Conservation (phyloP, 2,113 vertebrate species). For the Uria lomvia region DNA sequence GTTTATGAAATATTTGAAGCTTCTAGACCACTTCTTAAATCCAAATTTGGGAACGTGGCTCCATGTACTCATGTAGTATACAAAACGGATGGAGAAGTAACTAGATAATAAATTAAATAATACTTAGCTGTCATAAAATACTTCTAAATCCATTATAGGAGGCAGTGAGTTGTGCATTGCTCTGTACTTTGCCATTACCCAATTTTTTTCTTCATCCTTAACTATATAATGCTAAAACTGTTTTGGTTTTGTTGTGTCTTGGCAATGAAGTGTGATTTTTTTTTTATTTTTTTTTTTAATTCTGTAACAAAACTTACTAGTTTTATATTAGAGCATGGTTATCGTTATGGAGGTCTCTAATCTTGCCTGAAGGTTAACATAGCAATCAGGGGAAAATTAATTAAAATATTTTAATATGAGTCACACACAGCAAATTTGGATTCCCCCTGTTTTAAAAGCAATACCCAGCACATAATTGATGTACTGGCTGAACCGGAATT, state of each 20-base stretch:
- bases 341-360: neutral
- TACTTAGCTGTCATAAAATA: neutral
- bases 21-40: neutral
- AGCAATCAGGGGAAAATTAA: neutral
- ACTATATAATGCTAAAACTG: neutral
- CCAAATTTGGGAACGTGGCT: neutral
- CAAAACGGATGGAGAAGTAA: neutral
- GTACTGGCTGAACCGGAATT: neutral
- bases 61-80: neutral
- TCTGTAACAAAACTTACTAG: neutral
- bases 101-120: neutral
- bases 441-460: neutral
- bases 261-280: rapidly evolving
- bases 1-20: neutral
- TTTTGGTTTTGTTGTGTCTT: neutral
- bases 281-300: neutral
- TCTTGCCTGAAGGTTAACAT: neutral
- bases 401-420: neutral
- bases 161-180: neutral
- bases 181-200: neutral
- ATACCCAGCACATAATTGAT: neutral
- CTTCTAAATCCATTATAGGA: neutral
- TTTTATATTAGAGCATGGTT: neutral
- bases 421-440: neutral
- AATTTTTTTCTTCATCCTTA: neutral